Conservation (phyloP, 2,888 invertebrate genomes). For the Lasioglossum pauxillum region DNA sequence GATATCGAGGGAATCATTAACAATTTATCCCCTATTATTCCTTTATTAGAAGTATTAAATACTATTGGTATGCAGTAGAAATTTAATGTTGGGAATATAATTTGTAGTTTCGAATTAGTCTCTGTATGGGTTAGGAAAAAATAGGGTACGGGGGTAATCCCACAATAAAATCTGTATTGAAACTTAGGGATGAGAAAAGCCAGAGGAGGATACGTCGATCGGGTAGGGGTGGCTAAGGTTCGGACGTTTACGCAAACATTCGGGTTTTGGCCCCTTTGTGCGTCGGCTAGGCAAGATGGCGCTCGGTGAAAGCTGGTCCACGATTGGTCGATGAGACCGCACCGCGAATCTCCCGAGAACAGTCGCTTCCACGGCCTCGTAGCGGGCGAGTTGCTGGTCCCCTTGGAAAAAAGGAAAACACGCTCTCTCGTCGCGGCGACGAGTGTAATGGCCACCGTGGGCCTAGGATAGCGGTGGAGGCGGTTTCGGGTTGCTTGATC, state of each 20-base stretch:
- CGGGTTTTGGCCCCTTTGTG: constrained; percentile 71
- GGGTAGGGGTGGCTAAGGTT: constrained; percentile 60
- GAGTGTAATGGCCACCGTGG: constrained; percentile 72
- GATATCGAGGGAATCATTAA: neutral
- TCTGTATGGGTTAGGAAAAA: constrained; percentile 6
- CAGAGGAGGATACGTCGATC: constrained; percentile 68
- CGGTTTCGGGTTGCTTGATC: constrained; percentile 29
- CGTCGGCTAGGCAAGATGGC: constrained; percentile 75
- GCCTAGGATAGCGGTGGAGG: constrained; percentile 57
- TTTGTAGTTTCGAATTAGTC: constrained; percentile 32
- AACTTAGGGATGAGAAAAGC: constrained; percentile 68
- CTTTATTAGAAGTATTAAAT: neutral
- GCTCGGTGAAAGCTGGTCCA: constrained; percentile 70
- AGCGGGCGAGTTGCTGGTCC: constrained; percentile 67
- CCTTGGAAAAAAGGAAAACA: constrained; percentile 64
- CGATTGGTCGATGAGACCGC: constrained; percentile 75
- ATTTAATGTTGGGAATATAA: constrained; percentile 1
- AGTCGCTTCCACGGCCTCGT: constrained; percentile 72
- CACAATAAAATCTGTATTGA: constrained; percentile 69
- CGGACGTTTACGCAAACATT: constrained; percentile 71
- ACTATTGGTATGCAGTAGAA: neutral
- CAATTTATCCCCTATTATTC: neutral
- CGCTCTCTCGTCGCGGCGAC: constrained; percentile 67
- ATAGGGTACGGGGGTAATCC: constrained; percentile 49
- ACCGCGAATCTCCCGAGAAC: constrained; percentile 75